Percentiles rank a stretch among this genome's conserved stretches.
These are phyloP conservation scores for Thamnaconus septentrionalis DNA, from an alignment of 2,113 vertebrate species.

Conservation along the genomic window DNA sequence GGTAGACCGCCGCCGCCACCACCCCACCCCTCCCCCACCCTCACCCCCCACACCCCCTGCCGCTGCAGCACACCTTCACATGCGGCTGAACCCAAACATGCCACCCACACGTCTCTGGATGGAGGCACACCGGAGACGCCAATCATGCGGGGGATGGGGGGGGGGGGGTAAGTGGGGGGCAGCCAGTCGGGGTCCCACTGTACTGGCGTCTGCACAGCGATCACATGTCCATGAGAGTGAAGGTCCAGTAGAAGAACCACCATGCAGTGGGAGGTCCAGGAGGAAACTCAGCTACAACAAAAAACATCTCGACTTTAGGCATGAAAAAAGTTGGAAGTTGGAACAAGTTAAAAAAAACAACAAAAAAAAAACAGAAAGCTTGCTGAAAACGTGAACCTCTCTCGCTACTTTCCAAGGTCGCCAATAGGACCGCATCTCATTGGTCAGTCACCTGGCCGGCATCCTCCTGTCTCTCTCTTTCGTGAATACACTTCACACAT, in stretches of 20 bases:
- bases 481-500: constrained; percentile 16
- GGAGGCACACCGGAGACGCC: neutral
- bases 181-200: too few species aligned
- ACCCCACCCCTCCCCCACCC: constrained; percentile 55
- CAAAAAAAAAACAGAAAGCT: neutral
- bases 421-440: too few species aligned
- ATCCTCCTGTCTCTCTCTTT: constrained; percentile 27
- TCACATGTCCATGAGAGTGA: too few species aligned
- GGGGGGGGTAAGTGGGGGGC: neutral
- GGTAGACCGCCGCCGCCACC: constrained; percentile 49
- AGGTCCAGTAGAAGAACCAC: too few species aligned
- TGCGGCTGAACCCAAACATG: constrained; percentile 47
- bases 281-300: too few species aligned
- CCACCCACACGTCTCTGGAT: constrained; percentile 51
- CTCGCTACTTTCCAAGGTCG: neutral
- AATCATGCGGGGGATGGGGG: constrained; percentile 19
- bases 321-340: too few species aligned
- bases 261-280: too few species aligned
- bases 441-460: too few species aligned
- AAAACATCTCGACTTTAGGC: too few species aligned
- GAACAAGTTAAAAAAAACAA: neutral
- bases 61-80: constrained; percentile 60
- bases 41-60: constrained; percentile 32
- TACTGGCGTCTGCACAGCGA: too few species aligned
- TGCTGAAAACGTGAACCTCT: neutral